Percentiles rank a stretch among this genome's conserved stretches.
Evolutionary conservation across 2,888 invertebrate species (phyloP).

Genomic region (Phania funesta): DNA sequence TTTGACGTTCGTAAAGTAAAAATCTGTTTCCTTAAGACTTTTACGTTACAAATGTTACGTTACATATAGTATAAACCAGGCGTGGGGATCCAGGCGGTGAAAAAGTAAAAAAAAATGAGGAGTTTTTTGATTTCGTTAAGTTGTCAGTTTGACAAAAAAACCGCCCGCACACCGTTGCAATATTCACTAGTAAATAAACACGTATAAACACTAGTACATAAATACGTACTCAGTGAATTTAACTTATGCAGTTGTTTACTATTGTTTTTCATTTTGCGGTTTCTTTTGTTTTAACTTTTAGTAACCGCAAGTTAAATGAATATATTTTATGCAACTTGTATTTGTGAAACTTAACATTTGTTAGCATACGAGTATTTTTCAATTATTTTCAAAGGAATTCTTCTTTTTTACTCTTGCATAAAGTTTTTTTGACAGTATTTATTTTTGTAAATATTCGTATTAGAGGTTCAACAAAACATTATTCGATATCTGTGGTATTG

Average conservation of each 20-base stretch:
- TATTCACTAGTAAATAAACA: not conserved
- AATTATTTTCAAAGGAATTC: conserved; percentile 7
- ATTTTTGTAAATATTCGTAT: not conserved
- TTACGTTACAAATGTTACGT: too few species aligned
- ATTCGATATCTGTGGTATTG: too few species aligned
- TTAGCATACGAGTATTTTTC: not conserved
- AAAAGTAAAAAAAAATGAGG: too few species aligned
- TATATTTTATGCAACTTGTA: conserved; percentile 10
- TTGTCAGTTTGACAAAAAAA: too few species aligned
- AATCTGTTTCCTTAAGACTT: too few species aligned
- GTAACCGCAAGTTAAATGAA: conserved; percentile 46
- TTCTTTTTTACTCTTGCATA: not conserved
- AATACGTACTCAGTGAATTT: not conserved
- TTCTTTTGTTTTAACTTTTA: conserved; percentile 13
- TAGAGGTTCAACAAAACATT: not conserved
- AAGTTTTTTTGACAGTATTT: conserved; percentile 31
- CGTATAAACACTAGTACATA: too few species aligned
- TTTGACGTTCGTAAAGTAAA: too few species aligned
- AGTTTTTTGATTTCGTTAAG: too few species aligned
- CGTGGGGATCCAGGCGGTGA: too few species aligned
- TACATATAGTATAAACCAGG: too few species aligned
- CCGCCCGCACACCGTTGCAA: not conserved
- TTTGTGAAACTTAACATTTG: conserved; percentile 10
- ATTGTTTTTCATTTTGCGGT: conserved; percentile 34
- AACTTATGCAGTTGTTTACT: conserved; percentile 15